Evolutionary conservation across 2,113 vertebrate genomes (phyloP).

Genomic region (Chaenocephalus aceratus): DNA sequence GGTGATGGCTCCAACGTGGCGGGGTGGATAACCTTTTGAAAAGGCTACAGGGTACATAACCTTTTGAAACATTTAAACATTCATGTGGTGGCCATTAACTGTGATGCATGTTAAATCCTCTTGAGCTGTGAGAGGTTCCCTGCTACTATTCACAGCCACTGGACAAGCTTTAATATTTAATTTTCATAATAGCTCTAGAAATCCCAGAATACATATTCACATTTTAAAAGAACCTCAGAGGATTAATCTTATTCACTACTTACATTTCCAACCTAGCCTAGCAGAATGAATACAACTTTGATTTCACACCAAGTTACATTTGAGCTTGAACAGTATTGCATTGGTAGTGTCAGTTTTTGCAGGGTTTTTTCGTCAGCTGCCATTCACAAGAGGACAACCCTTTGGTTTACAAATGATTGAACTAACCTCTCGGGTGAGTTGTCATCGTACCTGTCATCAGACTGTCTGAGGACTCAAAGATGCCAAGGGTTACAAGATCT

Average conservation of each 20-base stretch:
- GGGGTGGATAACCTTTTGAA: slow-evolving; percentile 68
- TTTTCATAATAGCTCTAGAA: slow-evolving; percentile 42
- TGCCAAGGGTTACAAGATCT: slow-evolving; percentile 54
- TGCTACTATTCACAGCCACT: slow-evolving; percentile 36
- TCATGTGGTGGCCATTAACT: slow-evolving; percentile 66
- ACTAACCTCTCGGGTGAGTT: slow-evolving; percentile 44
- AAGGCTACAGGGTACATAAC: slow-evolving; percentile 70
- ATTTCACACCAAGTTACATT: not conserved
- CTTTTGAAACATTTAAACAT: slow-evolving; percentile 71
- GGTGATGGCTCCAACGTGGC: slow-evolving; percentile 49
- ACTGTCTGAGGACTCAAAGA: slow-evolving; percentile 45
- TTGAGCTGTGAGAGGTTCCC: slow-evolving; percentile 42
- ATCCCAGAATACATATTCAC: slow-evolving; percentile 42
- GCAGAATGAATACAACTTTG: slow-evolving; percentile 15
- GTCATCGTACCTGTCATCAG: slow-evolving; percentile 51
- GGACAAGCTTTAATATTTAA: slow-evolving; percentile 51
- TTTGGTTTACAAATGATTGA: slow-evolving; percentile 31
- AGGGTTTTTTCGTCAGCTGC: not conserved
- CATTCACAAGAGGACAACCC: not conserved
- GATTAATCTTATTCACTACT: slow-evolving; percentile 34
- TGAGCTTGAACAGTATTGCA: slow-evolving; percentile 8
- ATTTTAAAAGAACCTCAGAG: slow-evolving; percentile 18
- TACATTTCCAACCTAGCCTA: slow-evolving; percentile 1
- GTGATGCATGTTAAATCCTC: slow-evolving; percentile 67
- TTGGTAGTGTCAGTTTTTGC: not conserved